These are phyloP conservation scores for Salarias fasciatus DNA, from an alignment of 2,797 vertebrate species.

Conservation along the genomic window DNA sequence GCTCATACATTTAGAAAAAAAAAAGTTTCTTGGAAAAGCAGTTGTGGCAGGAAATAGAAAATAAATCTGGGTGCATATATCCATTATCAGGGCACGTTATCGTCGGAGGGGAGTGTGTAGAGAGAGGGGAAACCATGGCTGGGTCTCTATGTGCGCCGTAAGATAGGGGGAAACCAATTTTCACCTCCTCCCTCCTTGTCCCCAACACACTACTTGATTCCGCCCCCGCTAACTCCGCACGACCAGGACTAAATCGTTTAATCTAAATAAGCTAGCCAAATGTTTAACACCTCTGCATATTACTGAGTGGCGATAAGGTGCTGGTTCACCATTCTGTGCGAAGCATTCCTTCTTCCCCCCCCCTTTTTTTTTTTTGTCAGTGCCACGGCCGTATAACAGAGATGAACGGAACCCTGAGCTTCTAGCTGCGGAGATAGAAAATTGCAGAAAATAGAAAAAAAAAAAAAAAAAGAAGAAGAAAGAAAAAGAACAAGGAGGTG, in stretches of 20 bases:
- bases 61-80: slow-evolving; percentile 83
- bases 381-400: slow-evolving; percentile 45
- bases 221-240: slow-evolving; percentile 69
- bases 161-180: slow-evolving; percentile 84
- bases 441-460: slow-evolving; percentile 25
- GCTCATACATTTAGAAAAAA: slow-evolving; percentile 61
- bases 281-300: slow-evolving; percentile 84
- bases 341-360: slow-evolving; percentile 50
- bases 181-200: slow-evolving; percentile 69
- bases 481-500: slow-evolving; percentile 52
- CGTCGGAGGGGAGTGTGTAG: slow-evolving; percentile 68
- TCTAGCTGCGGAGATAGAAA: slow-evolving; percentile 59
- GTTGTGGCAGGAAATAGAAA: slow-evolving; percentile 79
- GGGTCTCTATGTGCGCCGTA: slow-evolving; percentile 72
- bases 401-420: slow-evolving; percentile 54
- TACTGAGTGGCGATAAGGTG: slow-evolving; percentile 75
- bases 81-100: slow-evolving; percentile 80
- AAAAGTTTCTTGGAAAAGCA: slow-evolving; percentile 72
- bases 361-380: slow-evolving; percentile 33
- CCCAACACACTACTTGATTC: slow-evolving; percentile 71
- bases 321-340: slow-evolving; percentile 61
- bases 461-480: slow-evolving; percentile 19
- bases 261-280: slow-evolving; percentile 84
- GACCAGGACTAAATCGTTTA: slow-evolving; percentile 75
- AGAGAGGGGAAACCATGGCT: slow-evolving; percentile 62